These are phyloP conservation scores for Bibio marci DNA, from an alignment of 2,888 invertebrate genomes.

Conservation along the genomic window DNA sequence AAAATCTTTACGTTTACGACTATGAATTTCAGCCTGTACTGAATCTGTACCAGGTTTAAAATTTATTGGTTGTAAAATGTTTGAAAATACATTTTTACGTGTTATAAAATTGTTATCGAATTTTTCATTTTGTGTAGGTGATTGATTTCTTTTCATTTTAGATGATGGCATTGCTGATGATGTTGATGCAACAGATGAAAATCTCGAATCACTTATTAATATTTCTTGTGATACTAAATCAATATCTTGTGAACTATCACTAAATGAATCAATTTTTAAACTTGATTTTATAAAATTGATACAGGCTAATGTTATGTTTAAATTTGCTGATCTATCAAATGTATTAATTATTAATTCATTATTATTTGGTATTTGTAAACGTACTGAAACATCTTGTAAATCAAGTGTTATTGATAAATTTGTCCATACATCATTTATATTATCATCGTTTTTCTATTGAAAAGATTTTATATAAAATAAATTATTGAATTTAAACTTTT, in stretches of 20 bases:
- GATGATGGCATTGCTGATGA: background rate
- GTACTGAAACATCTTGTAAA: constrained; percentile 70
- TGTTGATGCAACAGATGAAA: background rate
- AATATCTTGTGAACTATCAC: constrained; percentile 78
- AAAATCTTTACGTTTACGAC: constrained; percentile 46
- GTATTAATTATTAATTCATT: background rate
- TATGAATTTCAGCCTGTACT: constrained; percentile 60
- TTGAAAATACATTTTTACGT: constrained; percentile 65
- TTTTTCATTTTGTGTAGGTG: background rate
- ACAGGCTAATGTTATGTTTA: constrained; percentile 45
- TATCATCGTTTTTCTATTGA: too few species aligned
- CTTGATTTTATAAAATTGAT: constrained; percentile 85
- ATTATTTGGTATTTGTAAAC: constrained; percentile 30
- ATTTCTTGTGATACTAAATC: constrained; percentile 76
- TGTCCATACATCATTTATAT: constrained; percentile 47
- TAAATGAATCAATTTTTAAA: constrained; percentile 68
- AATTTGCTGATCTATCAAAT: background rate
- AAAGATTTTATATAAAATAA: too few species aligned
- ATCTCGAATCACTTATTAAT: constrained; percentile 22
- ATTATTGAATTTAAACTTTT: background rate
- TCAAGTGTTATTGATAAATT: constrained; percentile 65
- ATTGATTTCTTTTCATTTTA: too few species aligned
- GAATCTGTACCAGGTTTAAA: constrained; percentile 30
- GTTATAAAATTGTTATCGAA: background rate
- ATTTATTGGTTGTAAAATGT: constrained; percentile 67